Conservation (phyloP, 92 coral and sea anemone species). For the Phenganax marumi region DNA sequence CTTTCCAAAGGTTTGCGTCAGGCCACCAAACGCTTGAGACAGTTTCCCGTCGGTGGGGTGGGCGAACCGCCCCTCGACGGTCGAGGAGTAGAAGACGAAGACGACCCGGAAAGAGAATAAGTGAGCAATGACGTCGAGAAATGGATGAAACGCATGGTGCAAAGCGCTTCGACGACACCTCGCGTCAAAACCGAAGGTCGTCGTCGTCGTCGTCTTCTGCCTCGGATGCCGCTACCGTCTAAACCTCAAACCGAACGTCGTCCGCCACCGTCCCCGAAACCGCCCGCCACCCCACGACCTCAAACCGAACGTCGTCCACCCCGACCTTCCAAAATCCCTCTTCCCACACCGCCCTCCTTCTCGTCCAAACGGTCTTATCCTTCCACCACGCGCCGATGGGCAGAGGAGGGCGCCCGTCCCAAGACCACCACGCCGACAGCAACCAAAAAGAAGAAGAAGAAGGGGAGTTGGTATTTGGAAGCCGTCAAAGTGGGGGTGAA, state of each 20-base stretch:
- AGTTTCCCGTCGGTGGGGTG: slow-evolving; percentile 19
- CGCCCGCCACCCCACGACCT: no score
- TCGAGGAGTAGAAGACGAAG: no score
- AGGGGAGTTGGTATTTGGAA: slow-evolving; percentile 1
- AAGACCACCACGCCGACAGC: no score
- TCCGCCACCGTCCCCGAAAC: no score
- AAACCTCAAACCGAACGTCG: no score
- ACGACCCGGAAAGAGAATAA: slow-evolving; percentile 1
- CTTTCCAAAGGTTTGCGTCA: slow-evolving; percentile 13
- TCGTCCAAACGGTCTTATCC: no score
- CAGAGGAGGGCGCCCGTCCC: neutral
- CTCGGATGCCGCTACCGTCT: no score
- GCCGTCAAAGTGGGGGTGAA: no score
- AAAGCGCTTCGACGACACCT: no score
- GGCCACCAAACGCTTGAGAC: slow-evolving; percentile 47
- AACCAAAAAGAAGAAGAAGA: slow-evolving; percentile 24
- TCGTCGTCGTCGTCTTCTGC: no score
- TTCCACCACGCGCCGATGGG: neutral
- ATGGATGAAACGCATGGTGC: slow-evolving; percentile 54
- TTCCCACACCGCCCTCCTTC: neutral
- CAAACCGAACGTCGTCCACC: neutral
- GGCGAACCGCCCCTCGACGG: neutral
- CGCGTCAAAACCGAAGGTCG: no score
- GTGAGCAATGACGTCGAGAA: slow-evolving; percentile 38
- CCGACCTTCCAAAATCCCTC: neutral